Percentiles rank a stretch among this genome's conserved stretches.
These are phyloP conservation scores for Etheostoma nigrum DNA, from an alignment of 2,797 vertebrate species.

Conservation along the genomic window DNA sequence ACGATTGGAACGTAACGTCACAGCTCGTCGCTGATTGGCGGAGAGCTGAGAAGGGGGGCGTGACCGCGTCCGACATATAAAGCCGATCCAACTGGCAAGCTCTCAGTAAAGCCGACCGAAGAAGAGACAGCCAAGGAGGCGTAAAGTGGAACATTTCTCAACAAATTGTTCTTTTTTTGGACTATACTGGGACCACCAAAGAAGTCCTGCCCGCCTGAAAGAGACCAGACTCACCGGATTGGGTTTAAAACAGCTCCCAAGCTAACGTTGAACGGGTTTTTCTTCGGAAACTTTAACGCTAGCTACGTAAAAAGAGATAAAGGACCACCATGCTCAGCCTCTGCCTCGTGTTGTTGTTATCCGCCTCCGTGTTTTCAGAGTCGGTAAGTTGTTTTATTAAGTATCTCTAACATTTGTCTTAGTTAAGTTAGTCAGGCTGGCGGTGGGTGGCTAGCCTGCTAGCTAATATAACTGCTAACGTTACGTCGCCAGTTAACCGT, in stretches of 20 bases:
- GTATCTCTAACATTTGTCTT: background rate
- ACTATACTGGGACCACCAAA: constrained; percentile 32
- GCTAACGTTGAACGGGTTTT: background rate
- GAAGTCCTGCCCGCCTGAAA: background rate
- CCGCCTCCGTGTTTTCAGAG: constrained; percentile 80
- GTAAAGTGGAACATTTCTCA: background rate
- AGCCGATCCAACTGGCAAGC: background rate
- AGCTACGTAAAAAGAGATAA: no score
- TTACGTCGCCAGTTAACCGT: background rate
- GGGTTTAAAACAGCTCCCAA: background rate
- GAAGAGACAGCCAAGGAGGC: background rate
- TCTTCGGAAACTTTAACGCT: background rate
- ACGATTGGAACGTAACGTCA: constrained; percentile 6
- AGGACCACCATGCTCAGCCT: constrained; percentile 75
- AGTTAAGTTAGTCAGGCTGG: no score
- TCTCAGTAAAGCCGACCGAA: background rate
- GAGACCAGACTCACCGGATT: background rate
- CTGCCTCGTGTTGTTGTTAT: constrained; percentile 76
- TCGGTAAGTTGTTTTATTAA: constrained; percentile 80
- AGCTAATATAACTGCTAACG: background rate
- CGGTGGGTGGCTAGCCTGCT: no score
- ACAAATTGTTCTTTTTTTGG: constrained; percentile 9
- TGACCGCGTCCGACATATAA: constrained; percentile 30
- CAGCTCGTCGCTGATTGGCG: constrained; percentile 49
- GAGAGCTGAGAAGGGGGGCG: constrained; percentile 36